phyloP scores from a whole-genome alignment of 2,797 vertebrate species.

The Echeneis naucrates region DNA sequence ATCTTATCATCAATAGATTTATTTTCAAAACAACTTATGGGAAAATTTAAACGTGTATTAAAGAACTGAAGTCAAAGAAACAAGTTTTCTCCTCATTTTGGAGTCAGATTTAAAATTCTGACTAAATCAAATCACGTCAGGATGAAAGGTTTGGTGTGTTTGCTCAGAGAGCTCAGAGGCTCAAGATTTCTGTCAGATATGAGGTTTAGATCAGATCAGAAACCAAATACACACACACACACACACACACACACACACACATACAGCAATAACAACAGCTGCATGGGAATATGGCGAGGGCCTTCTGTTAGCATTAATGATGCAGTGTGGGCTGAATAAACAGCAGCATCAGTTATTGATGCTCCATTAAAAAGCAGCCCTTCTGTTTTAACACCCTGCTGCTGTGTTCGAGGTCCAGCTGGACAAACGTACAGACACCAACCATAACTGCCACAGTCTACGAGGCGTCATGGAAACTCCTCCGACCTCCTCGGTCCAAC shows the following conservation, averaged over 20 bases:
- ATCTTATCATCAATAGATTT: too few relatives aligned
- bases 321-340: conserved; percentile 42
- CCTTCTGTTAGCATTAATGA: conserved; percentile 46
- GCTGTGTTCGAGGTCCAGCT: conserved; percentile 7
- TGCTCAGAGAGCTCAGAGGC: not conserved
- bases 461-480: not conserved
- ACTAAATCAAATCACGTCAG: too few relatives aligned
- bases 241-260: conserved; percentile 13
- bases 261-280: conserved; percentile 15
- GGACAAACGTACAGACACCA: too few relatives aligned
- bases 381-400: not conserved
- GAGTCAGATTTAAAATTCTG: too few relatives aligned
- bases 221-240: conserved; percentile 9
- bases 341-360: conserved; percentile 40
- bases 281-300: conserved; percentile 1
- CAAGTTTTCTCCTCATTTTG: too few relatives aligned
- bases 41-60: too few relatives aligned
- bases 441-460: too few relatives aligned
- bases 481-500: too few relatives aligned
- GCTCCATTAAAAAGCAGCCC: conserved; percentile 29
- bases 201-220: not conserved
- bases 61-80: too few relatives aligned
- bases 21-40: too few relatives aligned
- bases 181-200: not conserved
- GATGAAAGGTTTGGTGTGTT: too few relatives aligned